phyloP scores from a whole-genome alignment of 2,888 invertebrate genomes.

The Drosophila affinis region DNA sequence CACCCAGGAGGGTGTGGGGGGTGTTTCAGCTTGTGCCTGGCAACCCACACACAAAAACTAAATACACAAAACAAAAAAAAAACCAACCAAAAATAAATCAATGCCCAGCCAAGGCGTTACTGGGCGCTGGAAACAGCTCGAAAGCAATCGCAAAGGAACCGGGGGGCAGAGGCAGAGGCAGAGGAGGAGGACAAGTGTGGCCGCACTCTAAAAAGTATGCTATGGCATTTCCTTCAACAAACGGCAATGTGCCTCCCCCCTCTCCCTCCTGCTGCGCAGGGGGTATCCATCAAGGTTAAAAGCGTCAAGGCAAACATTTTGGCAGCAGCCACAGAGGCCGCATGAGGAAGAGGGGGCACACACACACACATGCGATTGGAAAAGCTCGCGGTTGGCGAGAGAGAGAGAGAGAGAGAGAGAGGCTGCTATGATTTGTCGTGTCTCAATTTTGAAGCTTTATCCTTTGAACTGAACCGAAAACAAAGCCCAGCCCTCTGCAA shows the following conservation, averaged over 20 bases:
- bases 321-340: conserved; percentile 33
- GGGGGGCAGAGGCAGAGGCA: not conserved
- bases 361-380: not conserved
- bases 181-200: not conserved
- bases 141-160: conserved; percentile 5
- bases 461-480: not conserved
- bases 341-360: not conserved
- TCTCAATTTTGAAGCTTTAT: too few relatives aligned
- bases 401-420: not conserved
- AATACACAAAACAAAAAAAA: conserved; percentile 30
- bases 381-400: not conserved
- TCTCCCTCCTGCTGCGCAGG: not conserved
- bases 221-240: conserved; percentile 44
- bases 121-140: conserved; percentile 2
- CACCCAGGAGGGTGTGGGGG: not conserved
- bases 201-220: conserved; percentile 62
- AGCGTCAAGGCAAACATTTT: conserved; percentile 67
- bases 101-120: conserved; percentile 49
- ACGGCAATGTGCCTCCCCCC: not conserved
- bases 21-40: conserved; percentile 8
- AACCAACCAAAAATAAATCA: conserved; percentile 53
- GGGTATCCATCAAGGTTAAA: conserved; percentile 65
- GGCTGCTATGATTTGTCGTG: not conserved
- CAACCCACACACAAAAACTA: conserved; percentile 30
- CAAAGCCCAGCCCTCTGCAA: not conserved